phyloP scores from a whole-genome alignment of 2,797 vertebrate genomes.

The Sebastiscus albofasciatus region DNA sequence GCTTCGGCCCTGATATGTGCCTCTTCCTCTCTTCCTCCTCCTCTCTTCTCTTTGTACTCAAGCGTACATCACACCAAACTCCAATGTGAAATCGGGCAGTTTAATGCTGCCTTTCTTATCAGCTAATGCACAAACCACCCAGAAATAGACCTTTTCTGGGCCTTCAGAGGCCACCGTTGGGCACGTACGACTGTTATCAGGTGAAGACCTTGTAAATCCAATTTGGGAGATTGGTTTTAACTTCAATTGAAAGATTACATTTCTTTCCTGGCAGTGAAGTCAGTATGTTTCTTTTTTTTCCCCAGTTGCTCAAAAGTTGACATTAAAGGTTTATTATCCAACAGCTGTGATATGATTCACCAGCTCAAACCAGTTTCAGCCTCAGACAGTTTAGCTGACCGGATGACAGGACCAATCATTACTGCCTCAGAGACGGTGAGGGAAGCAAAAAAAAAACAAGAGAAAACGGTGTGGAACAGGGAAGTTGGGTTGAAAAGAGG shows the following conservation, averaged over 20 bases:
- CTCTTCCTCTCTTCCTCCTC: constrained; percentile 27
- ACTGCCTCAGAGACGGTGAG: neutral
- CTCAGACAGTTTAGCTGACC: constrained; percentile 1
- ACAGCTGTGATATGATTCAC: constrained; percentile 45
- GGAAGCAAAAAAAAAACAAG: neutral
- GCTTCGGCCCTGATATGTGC: constrained; percentile 24
- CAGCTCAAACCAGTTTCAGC: constrained; percentile 5
- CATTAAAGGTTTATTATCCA: constrained; percentile 1
- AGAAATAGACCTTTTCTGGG: neutral
- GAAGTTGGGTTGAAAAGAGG: constrained; percentile 5
- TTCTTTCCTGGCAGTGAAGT: neutral
- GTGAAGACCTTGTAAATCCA: constrained; percentile 19
- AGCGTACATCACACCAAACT: constrained; percentile 3
- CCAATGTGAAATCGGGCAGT: neutral
- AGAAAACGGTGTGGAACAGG: neutral
- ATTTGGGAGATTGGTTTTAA: constrained; percentile 15
- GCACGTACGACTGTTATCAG: constrained; percentile 3
- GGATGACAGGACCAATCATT: constrained; percentile 21
- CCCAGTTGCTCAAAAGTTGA: neutral
- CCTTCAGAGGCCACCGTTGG: neutral
- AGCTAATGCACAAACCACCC: constrained; percentile 17
- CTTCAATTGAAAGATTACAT: neutral
- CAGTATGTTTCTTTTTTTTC: neutral
- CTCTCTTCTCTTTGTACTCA: constrained; percentile 2
- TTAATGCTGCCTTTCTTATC: constrained; percentile 16